Evolutionary conservation across 2,888 invertebrate genomes (phyloP).

Genomic region (Pristionchus maxplancki): DNA sequence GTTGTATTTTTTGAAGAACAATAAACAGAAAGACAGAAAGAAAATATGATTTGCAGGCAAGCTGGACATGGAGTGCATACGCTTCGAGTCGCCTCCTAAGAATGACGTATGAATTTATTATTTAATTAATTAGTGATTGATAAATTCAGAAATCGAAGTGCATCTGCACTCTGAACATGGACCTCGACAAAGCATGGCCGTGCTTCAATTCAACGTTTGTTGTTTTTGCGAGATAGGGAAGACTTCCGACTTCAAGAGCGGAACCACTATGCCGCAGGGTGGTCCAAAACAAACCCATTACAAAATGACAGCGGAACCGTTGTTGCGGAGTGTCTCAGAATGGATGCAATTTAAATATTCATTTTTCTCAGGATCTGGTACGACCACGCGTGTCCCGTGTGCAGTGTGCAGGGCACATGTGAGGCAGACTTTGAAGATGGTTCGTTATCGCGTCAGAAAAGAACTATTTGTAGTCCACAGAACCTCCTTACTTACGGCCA

Average conservation of each 20-base stretch:
- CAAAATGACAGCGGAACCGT: neutral
- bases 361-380: constrained; percentile 64
- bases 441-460: neutral
- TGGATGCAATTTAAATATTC: neutral
- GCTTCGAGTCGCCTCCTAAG: constrained; percentile 65
- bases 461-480: neutral
- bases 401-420: constrained; percentile 64
- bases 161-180: constrained; percentile 65
- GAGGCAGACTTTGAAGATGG: constrained; percentile 56
- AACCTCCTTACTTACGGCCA: too few species aligned
- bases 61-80: constrained; percentile 68
- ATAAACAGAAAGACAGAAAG: too few species aligned
- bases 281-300: neutral
- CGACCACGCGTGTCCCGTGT: constrained; percentile 65
- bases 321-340: neutral
- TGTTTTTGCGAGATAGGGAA: neutral
- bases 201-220: constrained; percentile 65
- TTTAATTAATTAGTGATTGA: neutral
- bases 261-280: neutral
- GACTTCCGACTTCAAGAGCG: too few species aligned
- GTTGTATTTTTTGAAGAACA: too few species aligned
- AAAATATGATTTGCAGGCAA: constrained; percentile 52
- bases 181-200: constrained; percentile 66
- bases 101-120: constrained; percentile 55
- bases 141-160: constrained; percentile 62